Percentiles rank a stretch among this genome's conserved stretches.
Evolutionary conservation across 2,797 vertebrate genomes (phyloP).

Genomic region (Cuculus canorus): DNA sequence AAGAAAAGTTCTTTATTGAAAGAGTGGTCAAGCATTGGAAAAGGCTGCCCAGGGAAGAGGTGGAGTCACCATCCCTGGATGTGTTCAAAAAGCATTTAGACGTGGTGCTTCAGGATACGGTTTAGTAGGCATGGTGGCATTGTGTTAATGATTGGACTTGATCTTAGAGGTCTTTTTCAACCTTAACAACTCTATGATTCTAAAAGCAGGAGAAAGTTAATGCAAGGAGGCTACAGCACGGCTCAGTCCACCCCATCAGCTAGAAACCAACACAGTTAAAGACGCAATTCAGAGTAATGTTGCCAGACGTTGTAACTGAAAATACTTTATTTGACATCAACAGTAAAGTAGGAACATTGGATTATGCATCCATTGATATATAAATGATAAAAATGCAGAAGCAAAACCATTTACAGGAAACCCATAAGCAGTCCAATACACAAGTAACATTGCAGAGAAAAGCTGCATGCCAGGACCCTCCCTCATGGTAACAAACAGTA

Average conservation of each 20-base stretch:
- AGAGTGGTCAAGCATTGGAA: too few species aligned
- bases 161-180: too few species aligned
- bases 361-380: conserved; percentile 43
- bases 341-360: conserved; percentile 36
- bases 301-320: conserved; percentile 56
- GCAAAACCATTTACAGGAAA: not conserved
- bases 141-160: too few species aligned
- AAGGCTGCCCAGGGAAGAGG: too few species aligned
- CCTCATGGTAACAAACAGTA: not conserved
- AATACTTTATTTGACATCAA: conserved; percentile 71
- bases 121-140: too few species aligned
- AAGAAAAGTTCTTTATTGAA: too few species aligned
- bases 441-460: not conserved
- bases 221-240: not conserved
- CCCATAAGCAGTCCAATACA: not conserved
- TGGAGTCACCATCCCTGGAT: too few species aligned
- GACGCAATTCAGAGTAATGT: not conserved
- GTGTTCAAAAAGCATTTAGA: too few species aligned
- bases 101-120: too few species aligned
- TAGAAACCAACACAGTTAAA: not conserved
- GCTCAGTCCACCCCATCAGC: not conserved
- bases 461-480: not conserved
- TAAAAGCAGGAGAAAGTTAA: not conserved
- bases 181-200: too few species aligned
- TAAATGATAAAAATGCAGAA: conserved; percentile 31